These are phyloP conservation scores for Emmelina monodactyla DNA, from an alignment of 2,888 invertebrate genomes.

Conservation along the genomic window DNA sequence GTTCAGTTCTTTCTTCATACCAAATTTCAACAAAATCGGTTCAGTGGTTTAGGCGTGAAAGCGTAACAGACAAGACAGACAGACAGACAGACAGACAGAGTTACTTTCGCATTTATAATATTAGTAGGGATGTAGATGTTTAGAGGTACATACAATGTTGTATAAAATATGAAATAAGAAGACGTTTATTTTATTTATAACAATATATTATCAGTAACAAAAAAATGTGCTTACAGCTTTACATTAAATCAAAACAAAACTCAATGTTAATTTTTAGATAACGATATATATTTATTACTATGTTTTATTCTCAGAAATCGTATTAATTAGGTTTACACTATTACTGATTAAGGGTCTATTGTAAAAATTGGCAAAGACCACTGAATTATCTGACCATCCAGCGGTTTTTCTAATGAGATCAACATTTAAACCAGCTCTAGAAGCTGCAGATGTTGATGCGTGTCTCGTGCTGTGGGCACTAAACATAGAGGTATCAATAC, in stretches of 20 bases:
- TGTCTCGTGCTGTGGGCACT: too few relatives aligned
- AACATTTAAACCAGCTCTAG: slow-evolving; percentile 2
- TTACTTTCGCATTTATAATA: too few relatives aligned
- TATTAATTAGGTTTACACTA: neutral
- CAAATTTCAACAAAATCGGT: too few relatives aligned
- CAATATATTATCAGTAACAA: neutral
- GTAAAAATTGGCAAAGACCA: slow-evolving; percentile 4
- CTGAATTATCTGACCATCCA: slow-evolving; percentile 2
- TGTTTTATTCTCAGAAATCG: neutral
- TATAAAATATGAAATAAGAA: neutral
- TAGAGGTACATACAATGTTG: neutral
- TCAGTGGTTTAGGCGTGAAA: too few relatives aligned
- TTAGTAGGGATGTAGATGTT: neutral
- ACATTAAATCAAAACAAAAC: neutral
- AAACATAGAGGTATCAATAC: too few relatives aligned
- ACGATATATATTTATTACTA: neutral
- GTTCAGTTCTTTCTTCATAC: too few relatives aligned
- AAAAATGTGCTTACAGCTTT: neutral
- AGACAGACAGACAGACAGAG: too few relatives aligned
- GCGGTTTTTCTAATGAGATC: slow-evolving; percentile 4
- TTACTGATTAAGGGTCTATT: slow-evolving; percentile 1
- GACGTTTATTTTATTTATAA: neutral
- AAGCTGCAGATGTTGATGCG: slow-evolving; percentile 3
- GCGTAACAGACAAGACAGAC: too few relatives aligned
- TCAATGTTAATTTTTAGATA: neutral